Conservation (phyloP, 2,888 invertebrate species). For the Tachina fera region DNA sequence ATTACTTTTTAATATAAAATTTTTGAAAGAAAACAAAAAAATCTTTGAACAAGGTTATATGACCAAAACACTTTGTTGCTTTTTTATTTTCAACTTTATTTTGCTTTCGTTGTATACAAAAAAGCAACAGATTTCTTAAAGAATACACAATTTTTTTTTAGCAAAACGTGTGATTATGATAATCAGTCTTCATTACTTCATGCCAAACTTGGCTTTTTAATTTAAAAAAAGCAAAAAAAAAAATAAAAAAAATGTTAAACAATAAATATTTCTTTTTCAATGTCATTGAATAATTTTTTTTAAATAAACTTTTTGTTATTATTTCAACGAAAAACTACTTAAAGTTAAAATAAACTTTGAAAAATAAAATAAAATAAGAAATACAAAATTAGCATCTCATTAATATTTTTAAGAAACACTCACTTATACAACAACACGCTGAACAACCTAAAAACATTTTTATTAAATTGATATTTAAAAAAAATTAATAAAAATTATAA, state of each 20-base stretch:
- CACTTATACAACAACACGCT: not conserved
- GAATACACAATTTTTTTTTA: not conserved
- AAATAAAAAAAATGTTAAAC: slow-evolving; percentile 24
- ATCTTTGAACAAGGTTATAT: slow-evolving; percentile 31
- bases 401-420: slow-evolving; percentile 38
- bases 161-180: slow-evolving; percentile 46
- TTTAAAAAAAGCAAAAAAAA: not conserved
- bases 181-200: slow-evolving; percentile 16
- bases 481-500: not conserved
- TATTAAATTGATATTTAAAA: not conserved
- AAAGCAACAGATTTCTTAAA: not conserved
- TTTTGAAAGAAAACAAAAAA: not conserved
- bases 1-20: not conserved
- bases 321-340: slow-evolving; percentile 9
- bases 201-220: not conserved
- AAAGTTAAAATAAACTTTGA: slow-evolving; percentile 31
- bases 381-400: slow-evolving; percentile 55
- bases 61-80: not conserved
- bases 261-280: slow-evolving; percentile 63
- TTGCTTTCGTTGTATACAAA: not conserved
- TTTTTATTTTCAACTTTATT: not conserved
- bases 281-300: slow-evolving; percentile 50
- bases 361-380: too few relatives aligned
- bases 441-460: slow-evolving; percentile 25
- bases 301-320: slow-evolving; percentile 22